Percentiles rank a stretch among this genome's conserved stretches.
These are phyloP conservation scores for Piprites chloris DNA, from an alignment of 2,113 vertebrate species.

Conservation along the genomic window DNA sequence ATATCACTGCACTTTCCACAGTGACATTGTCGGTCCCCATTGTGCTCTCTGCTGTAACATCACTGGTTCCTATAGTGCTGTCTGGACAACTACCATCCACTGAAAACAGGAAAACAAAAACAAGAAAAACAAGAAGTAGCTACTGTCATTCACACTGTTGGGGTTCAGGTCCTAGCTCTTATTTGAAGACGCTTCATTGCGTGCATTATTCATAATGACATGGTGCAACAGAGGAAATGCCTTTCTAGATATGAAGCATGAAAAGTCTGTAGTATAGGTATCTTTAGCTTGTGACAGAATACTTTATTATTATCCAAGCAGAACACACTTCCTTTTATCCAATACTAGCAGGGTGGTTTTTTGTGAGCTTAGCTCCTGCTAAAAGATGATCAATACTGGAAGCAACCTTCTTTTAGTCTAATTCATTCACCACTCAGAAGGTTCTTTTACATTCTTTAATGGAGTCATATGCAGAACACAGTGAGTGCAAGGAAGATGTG, in stretches of 20 bases:
- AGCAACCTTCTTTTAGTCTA: not conserved
- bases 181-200: not conserved
- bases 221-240: not conserved
- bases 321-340: not conserved
- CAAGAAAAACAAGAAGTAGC: not conserved
- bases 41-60: constrained; percentile 77
- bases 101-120: constrained; percentile 62
- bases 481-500: not conserved
- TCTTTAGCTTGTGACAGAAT: not conserved
- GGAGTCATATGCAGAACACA: not conserved
- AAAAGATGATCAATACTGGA: not conserved
- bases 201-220: not conserved
- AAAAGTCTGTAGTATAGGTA: not conserved
- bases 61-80: constrained; percentile 71
- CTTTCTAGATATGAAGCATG: constrained; percentile 9
- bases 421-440: not conserved
- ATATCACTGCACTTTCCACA: constrained; percentile 76
- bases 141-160: not conserved
- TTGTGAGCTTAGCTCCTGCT: not conserved
- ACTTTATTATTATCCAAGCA: not conserved
- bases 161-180: not conserved
- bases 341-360: not conserved
- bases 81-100: constrained; percentile 81
- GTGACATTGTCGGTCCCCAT: constrained; percentile 69
- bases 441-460: not conserved